Evolutionary conservation across 2,888 invertebrate genomes (phyloP).

Genomic region (Crossocerus cetratus): DNA sequence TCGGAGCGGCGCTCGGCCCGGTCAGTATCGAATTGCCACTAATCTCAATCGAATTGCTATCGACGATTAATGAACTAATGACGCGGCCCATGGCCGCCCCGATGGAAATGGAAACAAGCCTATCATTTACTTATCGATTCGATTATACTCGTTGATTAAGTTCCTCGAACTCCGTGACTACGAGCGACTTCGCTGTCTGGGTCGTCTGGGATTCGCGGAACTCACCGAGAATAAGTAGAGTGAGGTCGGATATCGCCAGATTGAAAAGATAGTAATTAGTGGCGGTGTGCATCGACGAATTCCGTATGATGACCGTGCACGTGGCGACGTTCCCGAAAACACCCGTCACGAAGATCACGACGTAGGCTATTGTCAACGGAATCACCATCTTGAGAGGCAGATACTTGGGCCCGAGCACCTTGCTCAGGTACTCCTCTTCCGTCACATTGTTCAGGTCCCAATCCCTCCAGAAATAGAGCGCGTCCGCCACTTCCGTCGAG

Average conservation of each 20-base stretch:
- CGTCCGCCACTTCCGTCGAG: slow-evolving; percentile 42
- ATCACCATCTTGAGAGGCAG: slow-evolving; percentile 70
- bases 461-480: slow-evolving; percentile 61
- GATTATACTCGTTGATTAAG: too few species aligned
- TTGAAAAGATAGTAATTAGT: slow-evolving; percentile 96
- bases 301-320: slow-evolving; percentile 89
- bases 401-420: slow-evolving; percentile 76
- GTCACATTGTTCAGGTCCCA: slow-evolving; percentile 67
- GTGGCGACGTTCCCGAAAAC: slow-evolving; percentile 90
- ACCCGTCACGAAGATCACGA: slow-evolving; percentile 89
- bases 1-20: too few species aligned
- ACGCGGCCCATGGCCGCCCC: background rate
- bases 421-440: slow-evolving; percentile 71
- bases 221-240: slow-evolving; percentile 89
- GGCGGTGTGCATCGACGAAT: slow-evolving; percentile 90
- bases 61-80: slow-evolving; percentile 22
- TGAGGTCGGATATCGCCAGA: slow-evolving; percentile 90
- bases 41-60: slow-evolving; percentile 21
- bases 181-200: background rate
- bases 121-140: too few species aligned
- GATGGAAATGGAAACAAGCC: too few species aligned
- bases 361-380: slow-evolving; percentile 84
- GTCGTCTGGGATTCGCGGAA: too few species aligned
- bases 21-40: slow-evolving; percentile 23
- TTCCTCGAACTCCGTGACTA: background rate